Evolutionary conservation across 2,888 invertebrate genomes (phyloP), one percentile per base, ranked within the genome.

Genomic region (Fissipunctia ypsillon): DNA sequence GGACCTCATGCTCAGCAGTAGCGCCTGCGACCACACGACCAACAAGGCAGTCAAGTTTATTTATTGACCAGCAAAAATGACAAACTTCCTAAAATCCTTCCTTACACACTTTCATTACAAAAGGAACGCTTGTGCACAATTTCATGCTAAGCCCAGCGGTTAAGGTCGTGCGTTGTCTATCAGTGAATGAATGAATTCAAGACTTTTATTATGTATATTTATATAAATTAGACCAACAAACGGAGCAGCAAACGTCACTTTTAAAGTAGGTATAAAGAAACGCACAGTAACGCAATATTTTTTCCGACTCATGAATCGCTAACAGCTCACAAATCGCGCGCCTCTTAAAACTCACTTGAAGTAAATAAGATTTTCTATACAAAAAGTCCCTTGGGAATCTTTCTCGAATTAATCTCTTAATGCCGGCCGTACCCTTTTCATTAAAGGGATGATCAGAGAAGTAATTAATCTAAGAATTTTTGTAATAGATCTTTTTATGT

Each of bases 361-460:
- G 92, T 95, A 94, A 95, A 94, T 94, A 94, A 92, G 93, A 94
- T 94, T 94, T 93, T 91, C 94, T 93, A 91, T 92, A 94, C 92
- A 93, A 93, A 91, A 94, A 91, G 91, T 92, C 94, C 88, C 91
- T 69, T 31, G 93, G 90, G 94, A 92, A 91, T 93, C 93, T 92
- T 93, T 92, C 91, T 89, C 81, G 91, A 93, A 94, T 94, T 95
- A 94, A 95, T 94, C 94, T 93, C 91, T 93, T 94, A 94, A 95
- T 95, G 90, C 92, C 87, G 84, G 87, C 90, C 88, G 87, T 92
- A 91, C 91, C 93, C 91, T 92, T 94, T 92, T 92, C 91, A 93
- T 91, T 92, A 90, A 89, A 89, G 86, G 84, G 91, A 92, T 92
- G 90, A 93, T 93, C 91, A 77, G 86, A 73, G 78, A 87, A 91